Evolutionary conservation across 2,888 invertebrate species (phyloP), one percentile per base, ranked within the genome.

Genomic region (Hypsopygia costalis): DNA sequence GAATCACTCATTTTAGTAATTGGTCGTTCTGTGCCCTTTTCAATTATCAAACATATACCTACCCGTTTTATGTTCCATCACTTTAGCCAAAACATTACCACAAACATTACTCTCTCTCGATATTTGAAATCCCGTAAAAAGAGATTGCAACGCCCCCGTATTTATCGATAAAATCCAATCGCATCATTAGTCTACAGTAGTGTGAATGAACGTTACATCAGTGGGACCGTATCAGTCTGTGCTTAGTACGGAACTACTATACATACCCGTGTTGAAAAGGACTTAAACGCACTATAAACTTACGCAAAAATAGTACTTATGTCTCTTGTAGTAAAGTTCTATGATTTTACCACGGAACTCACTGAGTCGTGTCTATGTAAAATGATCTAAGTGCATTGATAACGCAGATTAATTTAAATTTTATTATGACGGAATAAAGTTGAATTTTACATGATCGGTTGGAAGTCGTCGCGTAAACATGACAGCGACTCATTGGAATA

Each of bases 201-300:
- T 77, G 78, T 81, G 81, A 78, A 82, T 85, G 83, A 79, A 79
- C 72, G 71, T 62, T 80, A 75, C 78, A 69, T 72, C 69, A 70
- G 81, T 81, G 81, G 71, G 77, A 59, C 50, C 50, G 86, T 87
- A 67, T 82, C 87, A 87, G 71, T 52, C 85, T 59, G 87, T 86
- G 69, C 86, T 81, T 66, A 83, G 87, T 75, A 87, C 87, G 81
- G 69, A 73, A 70, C 65, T 6, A 8, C 25, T 25, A 3, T 4
- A 6, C 6, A 25, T 25, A 6, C 25, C 2, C n/a, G 2, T n/a
- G 25, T 25, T 4, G 16, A 25, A 25, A 25, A 25, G 3, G n/a
- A 8, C 25, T 8, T 25, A 5, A 25, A 6, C 6, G 25, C 25
- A 5, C 25, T 25, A 5, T 25, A 1, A 8, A n/a, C 1, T 3